phyloP scores from a whole-genome alignment of 2,797 vertebrate genomes.

The Neopelma chrysocephalum region DNA sequence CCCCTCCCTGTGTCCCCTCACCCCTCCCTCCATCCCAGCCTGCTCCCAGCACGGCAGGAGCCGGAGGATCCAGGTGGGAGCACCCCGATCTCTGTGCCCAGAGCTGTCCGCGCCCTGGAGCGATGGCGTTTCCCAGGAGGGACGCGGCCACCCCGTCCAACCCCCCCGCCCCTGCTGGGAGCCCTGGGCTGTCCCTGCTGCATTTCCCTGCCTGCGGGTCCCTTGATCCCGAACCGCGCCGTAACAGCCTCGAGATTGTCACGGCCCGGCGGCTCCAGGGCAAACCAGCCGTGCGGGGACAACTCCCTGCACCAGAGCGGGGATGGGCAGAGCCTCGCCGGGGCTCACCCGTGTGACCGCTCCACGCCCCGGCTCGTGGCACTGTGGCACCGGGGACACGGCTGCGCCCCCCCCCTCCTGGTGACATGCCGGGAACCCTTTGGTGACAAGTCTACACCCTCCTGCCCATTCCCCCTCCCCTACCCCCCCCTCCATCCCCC shows the following conservation, averaged over 20 bases:
- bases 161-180: not conserved
- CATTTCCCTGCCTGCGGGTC: rapidly evolving
- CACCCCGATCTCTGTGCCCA: not conserved
- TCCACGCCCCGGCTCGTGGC: not conserved
- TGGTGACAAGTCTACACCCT: not conserved
- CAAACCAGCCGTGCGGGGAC: not conserved
- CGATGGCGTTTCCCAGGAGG: not conserved
- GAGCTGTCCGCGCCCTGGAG: not conserved
- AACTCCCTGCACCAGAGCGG: rapidly evolving
- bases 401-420: not conserved
- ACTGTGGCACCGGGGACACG: not conserved
- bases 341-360: not conserved
- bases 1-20: too few species aligned
- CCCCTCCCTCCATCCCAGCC: not conserved
- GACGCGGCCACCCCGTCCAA: rapidly evolving
- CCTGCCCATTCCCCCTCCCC: rapidly evolving
- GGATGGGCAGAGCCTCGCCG: not conserved
- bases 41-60: rapidly evolving
- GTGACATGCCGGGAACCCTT: not conserved
- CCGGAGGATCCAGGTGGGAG: rapidly evolving
- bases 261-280: not conserved
- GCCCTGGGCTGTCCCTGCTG: not conserved
- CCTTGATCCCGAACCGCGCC: rapidly evolving
- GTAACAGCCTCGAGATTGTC: not conserved
- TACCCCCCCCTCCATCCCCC: not conserved